phyloP scores from a whole-genome alignment of 2,888 invertebrate species.

The Agrotis segetum region DNA sequence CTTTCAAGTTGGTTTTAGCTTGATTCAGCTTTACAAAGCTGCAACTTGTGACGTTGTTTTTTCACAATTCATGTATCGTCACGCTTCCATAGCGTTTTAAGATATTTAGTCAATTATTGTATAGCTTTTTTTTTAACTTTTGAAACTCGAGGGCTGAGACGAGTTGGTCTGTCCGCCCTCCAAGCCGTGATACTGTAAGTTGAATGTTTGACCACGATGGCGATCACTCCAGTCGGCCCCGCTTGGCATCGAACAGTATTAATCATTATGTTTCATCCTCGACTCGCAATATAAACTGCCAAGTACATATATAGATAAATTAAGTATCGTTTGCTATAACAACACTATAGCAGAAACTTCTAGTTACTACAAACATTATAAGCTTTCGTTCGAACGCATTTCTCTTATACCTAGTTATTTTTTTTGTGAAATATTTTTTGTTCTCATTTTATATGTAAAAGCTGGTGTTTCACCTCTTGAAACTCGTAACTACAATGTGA shows the following conservation, averaged over 20 bases:
- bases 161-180: constrained; percentile 78
- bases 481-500: constrained; percentile 89
- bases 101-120: constrained; percentile 91
- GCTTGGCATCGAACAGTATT: constrained; percentile 88
- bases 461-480: constrained; percentile 86
- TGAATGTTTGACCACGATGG: constrained; percentile 35
- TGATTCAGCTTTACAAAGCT: constrained; percentile 21
- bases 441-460: constrained; percentile 89
- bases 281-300: constrained; percentile 71
- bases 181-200: constrained; percentile 78
- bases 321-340: constrained; percentile 72
- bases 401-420: constrained; percentile 86
- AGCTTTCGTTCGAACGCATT: constrained; percentile 88
- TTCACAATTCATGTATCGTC: constrained; percentile 66
- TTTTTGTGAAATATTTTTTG: constrained; percentile 86
- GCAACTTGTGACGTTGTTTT: constrained; percentile 30
- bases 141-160: constrained; percentile 76
- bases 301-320: constrained; percentile 73
- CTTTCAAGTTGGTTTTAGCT: constrained; percentile 33
- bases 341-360: constrained; percentile 72
- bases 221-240: constrained; percentile 64
- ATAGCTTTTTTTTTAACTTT: constrained; percentile 83
- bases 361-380: constrained; percentile 74
- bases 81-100: constrained; percentile 83
- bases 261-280: constrained; percentile 74